Evolutionary conservation across 2,113 vertebrate species (phyloP).

Genomic region (Neotoma lepida): DNA sequence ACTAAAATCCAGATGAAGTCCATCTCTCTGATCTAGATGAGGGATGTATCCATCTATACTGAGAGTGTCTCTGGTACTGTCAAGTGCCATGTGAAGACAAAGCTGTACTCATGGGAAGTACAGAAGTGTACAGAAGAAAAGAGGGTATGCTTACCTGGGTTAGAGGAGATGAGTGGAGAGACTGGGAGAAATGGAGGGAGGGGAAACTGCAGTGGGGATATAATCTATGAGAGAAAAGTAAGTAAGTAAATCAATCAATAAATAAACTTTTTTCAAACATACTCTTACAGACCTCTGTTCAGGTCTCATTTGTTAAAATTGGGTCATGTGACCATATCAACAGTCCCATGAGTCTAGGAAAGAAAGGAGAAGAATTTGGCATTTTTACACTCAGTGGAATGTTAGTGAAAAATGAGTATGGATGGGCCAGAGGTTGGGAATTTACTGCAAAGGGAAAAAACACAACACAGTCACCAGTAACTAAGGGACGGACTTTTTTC

Average conservation of each 20-base stretch:
- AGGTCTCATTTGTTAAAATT: slow-evolving; percentile 5
- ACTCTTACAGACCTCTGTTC: not conserved
- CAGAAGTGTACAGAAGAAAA: no score
- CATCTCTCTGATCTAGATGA: not conserved
- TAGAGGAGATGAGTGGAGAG: not conserved
- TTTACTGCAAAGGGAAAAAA: not conserved
- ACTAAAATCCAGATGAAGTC: not conserved
- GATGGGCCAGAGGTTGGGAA: not conserved
- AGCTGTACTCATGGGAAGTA: not conserved
- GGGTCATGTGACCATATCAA: not conserved
- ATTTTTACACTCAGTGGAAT: not conserved
- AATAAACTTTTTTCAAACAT: not conserved
- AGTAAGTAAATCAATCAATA: not conserved
- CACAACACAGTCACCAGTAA: not conserved
- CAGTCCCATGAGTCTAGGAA: not conserved
- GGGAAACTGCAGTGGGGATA: not conserved
- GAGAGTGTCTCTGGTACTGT: not conserved
- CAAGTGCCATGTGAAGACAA: not conserved
- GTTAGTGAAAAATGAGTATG: not conserved
- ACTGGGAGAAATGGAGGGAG: not conserved
- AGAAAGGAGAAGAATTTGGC: not conserved
- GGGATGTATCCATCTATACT: not conserved
- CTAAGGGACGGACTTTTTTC: not conserved
- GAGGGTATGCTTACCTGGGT: not conserved
- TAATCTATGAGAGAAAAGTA: not conserved